These are phyloP conservation scores for Dryobotodes eremita DNA, from an alignment of 2,888 invertebrate species.

Conservation along the genomic window DNA sequence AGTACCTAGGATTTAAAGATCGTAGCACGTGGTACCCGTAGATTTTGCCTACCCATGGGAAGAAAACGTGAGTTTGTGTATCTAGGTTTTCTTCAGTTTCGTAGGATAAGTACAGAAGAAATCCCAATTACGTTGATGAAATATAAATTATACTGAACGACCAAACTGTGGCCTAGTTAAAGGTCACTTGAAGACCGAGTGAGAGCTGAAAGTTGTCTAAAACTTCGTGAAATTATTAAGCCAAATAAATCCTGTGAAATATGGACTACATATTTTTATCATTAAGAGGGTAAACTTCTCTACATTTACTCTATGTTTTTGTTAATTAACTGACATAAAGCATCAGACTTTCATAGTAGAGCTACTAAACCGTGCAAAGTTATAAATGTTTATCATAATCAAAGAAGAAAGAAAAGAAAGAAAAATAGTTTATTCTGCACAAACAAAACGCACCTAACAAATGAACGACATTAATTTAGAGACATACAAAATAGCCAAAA, in stretches of 20 bases:
- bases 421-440: too few relatives aligned
- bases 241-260: background rate
- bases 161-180: slow-evolving; percentile 15
- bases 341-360: too few relatives aligned
- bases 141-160: slow-evolving; percentile 2
- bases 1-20: background rate
- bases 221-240: slow-evolving; percentile 19
- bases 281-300: background rate
- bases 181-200: slow-evolving; percentile 11
- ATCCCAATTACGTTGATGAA: background rate
- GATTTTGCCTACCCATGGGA: too few relatives aligned
- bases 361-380: too few relatives aligned
- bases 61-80: background rate
- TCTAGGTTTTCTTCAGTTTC: background rate
- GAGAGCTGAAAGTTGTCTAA: background rate
- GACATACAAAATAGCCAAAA: too few relatives aligned
- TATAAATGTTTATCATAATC: too few relatives aligned
- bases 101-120: background rate
- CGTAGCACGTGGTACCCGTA: too few relatives aligned
- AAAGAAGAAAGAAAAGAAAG: too few relatives aligned
- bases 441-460: too few relatives aligned
- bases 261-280: background rate
- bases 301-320: too few relatives aligned
- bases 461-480: too few relatives aligned
- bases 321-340: background rate